phyloP scores from a whole-genome alignment of 1,140 invertebrate species.

The Popillia japonica region DNA sequence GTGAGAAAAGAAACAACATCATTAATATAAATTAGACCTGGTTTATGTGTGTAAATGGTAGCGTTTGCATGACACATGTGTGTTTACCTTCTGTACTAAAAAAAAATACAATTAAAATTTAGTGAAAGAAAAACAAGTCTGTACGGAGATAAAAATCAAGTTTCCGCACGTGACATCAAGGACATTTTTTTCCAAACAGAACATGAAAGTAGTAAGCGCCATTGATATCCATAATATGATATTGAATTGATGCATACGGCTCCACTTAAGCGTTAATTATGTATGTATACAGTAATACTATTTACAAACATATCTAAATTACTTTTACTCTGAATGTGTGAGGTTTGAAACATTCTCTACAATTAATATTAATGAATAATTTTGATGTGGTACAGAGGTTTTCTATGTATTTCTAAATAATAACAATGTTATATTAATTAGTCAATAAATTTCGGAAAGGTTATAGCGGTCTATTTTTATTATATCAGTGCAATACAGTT shows the following conservation, averaged over 20 bases:
- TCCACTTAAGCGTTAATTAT: background rate
- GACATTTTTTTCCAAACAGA: background rate
- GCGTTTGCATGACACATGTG: background rate
- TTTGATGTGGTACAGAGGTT: no score
- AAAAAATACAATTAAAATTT: background rate
- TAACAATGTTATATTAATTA: no score
- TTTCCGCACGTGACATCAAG: slow-evolving; percentile 12
- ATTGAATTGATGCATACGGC: background rate
- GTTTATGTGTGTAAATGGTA: no score
- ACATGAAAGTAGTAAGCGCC: background rate
- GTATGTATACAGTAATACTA: background rate
- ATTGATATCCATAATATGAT: background rate
- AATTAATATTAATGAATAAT: no score
- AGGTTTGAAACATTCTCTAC: no score
- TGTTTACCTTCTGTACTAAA: background rate
- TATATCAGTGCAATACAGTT: no score
- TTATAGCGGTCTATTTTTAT: no score
- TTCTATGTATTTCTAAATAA: no score
- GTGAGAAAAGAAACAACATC: no score
- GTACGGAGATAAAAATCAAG: background rate
- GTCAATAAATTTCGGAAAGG: no score
- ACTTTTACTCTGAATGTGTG: no score
- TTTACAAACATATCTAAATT: background rate
- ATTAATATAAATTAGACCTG: no score
- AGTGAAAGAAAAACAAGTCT: background rate